phyloP scores from a whole-genome alignment of 2,888 invertebrate species.

The Mechanitis messenoides region DNA sequence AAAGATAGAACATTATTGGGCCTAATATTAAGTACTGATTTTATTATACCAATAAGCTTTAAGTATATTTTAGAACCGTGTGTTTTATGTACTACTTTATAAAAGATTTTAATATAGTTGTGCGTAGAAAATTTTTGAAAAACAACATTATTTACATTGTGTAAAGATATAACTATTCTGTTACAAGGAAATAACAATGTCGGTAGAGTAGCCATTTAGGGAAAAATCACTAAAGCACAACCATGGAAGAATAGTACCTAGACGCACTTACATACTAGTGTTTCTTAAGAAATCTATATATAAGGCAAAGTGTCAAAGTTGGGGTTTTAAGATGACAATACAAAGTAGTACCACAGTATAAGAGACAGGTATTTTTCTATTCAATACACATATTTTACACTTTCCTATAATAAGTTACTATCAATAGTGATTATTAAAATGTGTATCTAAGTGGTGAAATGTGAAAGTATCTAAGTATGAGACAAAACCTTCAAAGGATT shows the following conservation, averaged over 20 bases:
- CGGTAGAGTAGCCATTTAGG: conserved; percentile 38
- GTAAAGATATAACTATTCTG: conserved; percentile 41
- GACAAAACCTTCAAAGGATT: no score
- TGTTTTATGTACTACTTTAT: conserved; percentile 43
- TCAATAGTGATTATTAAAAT: background rate
- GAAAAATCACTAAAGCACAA: conserved; percentile 75
- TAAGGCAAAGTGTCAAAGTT: conserved; percentile 74
- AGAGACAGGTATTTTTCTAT: conserved; percentile 21
- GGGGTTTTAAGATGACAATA: conserved; percentile 59
- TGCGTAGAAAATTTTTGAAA: conserved; percentile 67
- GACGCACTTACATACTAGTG: conserved; percentile 68
- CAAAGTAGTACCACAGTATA: conserved; percentile 24
- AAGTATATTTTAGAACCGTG: conserved; percentile 32
- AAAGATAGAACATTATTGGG: background rate
- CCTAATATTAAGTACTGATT: background rate
- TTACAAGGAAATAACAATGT: conserved; percentile 39
- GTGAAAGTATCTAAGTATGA: no score
- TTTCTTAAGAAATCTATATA: conserved; percentile 66
- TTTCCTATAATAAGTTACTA: background rate
- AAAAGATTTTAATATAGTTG: conserved; percentile 53
- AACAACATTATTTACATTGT: conserved; percentile 54
- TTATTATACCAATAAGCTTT: conserved; percentile 2
- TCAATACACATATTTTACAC: conserved; percentile 19
- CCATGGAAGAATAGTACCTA: conserved; percentile 76
- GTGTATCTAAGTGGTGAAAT: background rate